Percentiles rank a stretch among this genome's conserved stretches.
These are phyloP conservation scores for Drosophila prolongata DNA, from an alignment of 2,888 invertebrate species.

Conservation along the genomic window DNA sequence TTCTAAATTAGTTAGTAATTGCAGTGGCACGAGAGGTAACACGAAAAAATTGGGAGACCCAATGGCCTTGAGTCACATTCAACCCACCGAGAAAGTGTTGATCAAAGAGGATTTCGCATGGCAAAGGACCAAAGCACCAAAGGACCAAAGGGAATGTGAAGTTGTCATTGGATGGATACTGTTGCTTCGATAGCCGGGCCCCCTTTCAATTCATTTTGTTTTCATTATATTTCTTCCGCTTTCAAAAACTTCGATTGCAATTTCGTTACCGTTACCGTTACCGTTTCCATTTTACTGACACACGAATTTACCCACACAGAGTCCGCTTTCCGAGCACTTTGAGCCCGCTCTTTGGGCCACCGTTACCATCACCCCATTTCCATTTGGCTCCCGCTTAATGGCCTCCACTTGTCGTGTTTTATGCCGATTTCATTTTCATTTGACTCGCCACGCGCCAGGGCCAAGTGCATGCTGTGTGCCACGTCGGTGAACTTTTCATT, in stretches of 20 bases:
- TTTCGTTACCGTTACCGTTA: constrained; percentile 1
- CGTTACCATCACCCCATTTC: neutral
- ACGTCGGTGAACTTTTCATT: constrained; percentile 41
- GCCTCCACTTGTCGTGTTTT: constrained; percentile 48
- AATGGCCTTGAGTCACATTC: neutral
- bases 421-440: constrained; percentile 48
- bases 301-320: constrained; percentile 1
- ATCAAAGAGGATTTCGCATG: constrained; percentile 1
- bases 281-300: constrained; percentile 11
- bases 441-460: constrained; percentile 44
- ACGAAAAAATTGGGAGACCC: neutral
- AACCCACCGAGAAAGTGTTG: neutral
- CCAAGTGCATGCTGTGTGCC: constrained; percentile 42
- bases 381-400: constrained; percentile 18
- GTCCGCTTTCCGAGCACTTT: constrained; percentile 15
- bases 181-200: constrained; percentile 2
- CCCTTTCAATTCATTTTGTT: constrained; percentile 12
- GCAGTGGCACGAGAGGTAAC: neutral
- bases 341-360: constrained; percentile 4
- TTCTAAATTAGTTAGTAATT: constrained; percentile 1
- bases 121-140: neutral
- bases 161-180: neutral
- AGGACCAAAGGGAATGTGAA: too few species aligned
- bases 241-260: constrained; percentile 39
- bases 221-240: constrained; percentile 31